Base-by-base conservation (phyloP, 2,113 vertebrate genomes). In the Notarius quadriscutis region DNA sequence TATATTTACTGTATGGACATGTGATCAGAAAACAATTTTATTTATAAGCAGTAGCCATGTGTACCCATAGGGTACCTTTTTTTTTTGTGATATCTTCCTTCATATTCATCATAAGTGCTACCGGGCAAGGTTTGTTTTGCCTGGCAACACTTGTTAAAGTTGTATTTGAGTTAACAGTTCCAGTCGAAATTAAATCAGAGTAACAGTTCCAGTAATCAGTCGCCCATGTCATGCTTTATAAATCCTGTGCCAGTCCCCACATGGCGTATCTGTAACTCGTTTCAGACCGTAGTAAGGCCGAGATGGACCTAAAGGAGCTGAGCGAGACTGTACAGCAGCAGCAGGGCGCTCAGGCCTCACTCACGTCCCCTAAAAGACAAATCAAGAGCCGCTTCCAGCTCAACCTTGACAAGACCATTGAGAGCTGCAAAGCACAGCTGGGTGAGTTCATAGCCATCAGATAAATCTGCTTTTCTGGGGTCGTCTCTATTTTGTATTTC, bases 381-480 rank as follows among this genome's bases (percentile, higher is more conserved):
- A 97, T 99, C 84, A 97, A 96, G 72, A 99, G 97, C 92, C 93
- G 97, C 20, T 99, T 99, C 93, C 98, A 99, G 91, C 96, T 99
- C 0, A 99, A 99, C 67, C 96, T 99, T 0, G 98, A 99, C 94
- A 99, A 99, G 94, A 99, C 98, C n/a, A 99, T 99, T 74, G 98
- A 99, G 92, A 99, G 96, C 71, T 99, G 98, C 92, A 99, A 99
- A 93, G 98, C 98, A 88, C 97, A 99, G 9, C 91, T 99, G 87
- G 98, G 98, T 99, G 91, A 86, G 96, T 92, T 84, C 58, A 82
- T 14, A 15, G 27, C 15, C 5, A 30, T 27, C 4, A 27, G 63
- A 67, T 30, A 67, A 67, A 11, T 14, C 63, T 14, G 27, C 25
- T 65, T 65, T 25, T 25, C 18, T 22, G 18, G 7, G 1, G 60